Base-by-base conservation (phyloP, 2,113 vertebrate species). In the Rhabdomys dilectus region DNA sequence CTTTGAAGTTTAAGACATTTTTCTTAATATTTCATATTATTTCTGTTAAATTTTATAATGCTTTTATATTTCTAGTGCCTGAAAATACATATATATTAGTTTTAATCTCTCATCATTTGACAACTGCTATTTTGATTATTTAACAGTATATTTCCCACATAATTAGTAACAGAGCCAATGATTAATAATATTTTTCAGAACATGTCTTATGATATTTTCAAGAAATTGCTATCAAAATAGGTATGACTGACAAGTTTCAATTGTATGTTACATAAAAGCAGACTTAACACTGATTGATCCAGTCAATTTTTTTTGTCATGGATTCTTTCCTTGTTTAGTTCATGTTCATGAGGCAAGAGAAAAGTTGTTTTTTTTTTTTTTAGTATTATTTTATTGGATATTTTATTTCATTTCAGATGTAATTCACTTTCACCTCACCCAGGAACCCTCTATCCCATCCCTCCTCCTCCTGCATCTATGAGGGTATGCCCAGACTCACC, bases 21-120 rank as follows among this genome's bases (percentile, higher is more conserved):
- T 81, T 80, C 11, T 72, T 66, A 73, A 7, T 62, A 56, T 75
- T 42, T 91, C 24, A 75, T 91, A 87, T n/a, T 66, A 11, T 39
- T 93, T 86, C 34, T 75, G 34, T 62, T 80, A 64, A 7, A 24
- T 72, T 90, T 78, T 34, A 36, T 62, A 78, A 85, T 42, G 8
- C 68, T 48, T 92, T 92, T 15, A 53, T 85, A 94, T 70, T 89
- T 91, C 21, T 85, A 39, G 34, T 45, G 19, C 9, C 7, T 62
- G 62, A 70, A 96, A 92, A 77, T 84, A 82, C 84, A 22, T 56
- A 5, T 86, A 70, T 31, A 34, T 91, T 87, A 53, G 73, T 80
- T 42, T 93, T 56, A 91, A 68, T 87, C 75, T 56, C n/a, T 58
- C 19, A 73, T 91, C 48, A 92, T 86, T 76, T 92, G 42, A 78